Evolutionary conservation across 2,888 invertebrate genomes (phyloP).

Genomic region (Nebria salina): DNA sequence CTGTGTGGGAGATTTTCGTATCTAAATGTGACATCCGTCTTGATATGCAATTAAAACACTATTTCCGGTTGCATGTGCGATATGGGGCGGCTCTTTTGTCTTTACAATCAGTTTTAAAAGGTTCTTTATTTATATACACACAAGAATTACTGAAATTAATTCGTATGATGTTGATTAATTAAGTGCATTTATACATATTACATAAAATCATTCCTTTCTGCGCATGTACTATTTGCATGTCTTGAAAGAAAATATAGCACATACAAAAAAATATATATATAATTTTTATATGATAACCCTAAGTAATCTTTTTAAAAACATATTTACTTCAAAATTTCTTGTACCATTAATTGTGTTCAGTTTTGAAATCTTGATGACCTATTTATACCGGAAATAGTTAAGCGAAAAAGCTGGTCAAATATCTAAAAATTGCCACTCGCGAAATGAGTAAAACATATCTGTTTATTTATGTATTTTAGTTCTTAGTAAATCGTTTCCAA

Average conservation of each 20-base stretch:
- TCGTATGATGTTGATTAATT: background rate
- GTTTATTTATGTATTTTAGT: background rate
- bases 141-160: background rate
- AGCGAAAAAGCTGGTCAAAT: background rate
- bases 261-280: background rate
- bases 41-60: constrained; percentile 40
- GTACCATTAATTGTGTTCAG: background rate
- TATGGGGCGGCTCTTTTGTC: constrained; percentile 21
- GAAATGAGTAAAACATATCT: background rate
- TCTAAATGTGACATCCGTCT: constrained; percentile 44
- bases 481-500: background rate
- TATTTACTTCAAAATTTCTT: background rate
- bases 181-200: background rate
- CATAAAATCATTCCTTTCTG: too few species aligned
- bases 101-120: constrained; percentile 22
- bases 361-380: background rate
- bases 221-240: too few species aligned
- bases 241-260: background rate
- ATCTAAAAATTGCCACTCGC: background rate
- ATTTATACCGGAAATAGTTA: background rate
- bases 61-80: constrained; percentile 38
- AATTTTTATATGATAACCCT: background rate
- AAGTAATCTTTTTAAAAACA: background rate
- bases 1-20: constrained; percentile 38
- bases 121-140: background rate